Base-by-base conservation (phyloP, 2,797 vertebrate genomes). In the Poecile montanus region DNA sequence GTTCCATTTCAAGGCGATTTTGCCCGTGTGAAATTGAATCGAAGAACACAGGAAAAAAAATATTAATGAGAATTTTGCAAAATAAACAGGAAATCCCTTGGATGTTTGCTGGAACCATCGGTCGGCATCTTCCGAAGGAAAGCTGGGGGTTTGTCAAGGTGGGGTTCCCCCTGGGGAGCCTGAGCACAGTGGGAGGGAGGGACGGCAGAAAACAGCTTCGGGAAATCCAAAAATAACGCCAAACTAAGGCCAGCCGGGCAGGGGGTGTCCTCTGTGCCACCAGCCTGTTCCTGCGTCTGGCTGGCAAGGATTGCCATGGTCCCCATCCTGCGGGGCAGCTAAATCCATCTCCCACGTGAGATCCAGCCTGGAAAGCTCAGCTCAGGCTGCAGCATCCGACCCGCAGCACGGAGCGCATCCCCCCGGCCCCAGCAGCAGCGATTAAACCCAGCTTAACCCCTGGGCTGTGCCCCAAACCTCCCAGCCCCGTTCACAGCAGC, bases 61-160 rank as follows among this genome's bases (percentile, higher is more conserved):
- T 61, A 93, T 73, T 47, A 91, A 76, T 67, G 74, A 66, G 83
- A 66, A 91, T 90, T 93, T 90, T 61, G 84, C 53, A 70, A 96
- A 95, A 95, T 80, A 95, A 96, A 94, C 92, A 96, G 94, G 92
- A 96, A 96, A 95, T 94, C 90, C 88, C 47, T 91, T 0, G 77
- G 90, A 85, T 91, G 88, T 53, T 93, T 95, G 86, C 90, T 87
- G 96, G 88, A 91, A 72, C 36, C 18, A 2, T 32, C 76, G 92
- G 92, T 87, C 92, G 79, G 92, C 86, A 92, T 95, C 95, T 93
- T 87, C 90, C 27, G 1, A 93, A 88, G 88, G 86, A 70, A 93
- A 95, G 86, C 86, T 63, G 79, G 5, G n/a, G 53, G 82, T 47
- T 87, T 22, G 30, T 84, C 84, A 93, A 96, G 93, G 95, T 95